Evolutionary conservation across 1,140 invertebrate species (phyloP), one percentile per base, ranked within the genome.

Genomic region (Lepeophtheirus salmonis): DNA sequence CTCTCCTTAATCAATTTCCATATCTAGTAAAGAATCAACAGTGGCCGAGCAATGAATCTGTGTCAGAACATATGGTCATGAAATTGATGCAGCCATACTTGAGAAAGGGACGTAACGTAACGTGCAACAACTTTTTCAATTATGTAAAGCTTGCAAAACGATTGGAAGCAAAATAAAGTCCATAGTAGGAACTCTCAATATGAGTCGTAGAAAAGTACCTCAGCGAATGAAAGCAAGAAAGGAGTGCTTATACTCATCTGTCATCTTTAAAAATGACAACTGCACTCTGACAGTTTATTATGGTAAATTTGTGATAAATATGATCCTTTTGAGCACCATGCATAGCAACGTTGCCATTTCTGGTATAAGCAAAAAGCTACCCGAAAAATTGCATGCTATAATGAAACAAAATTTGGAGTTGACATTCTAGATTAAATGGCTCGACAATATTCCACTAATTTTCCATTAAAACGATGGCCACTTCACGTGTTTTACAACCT

Each of bases 21-120:
- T n/a, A n/a, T n/a, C n/a, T n/a, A n/a, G n/a, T n/a, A n/a, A n/a
- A n/a, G n/a, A n/a, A n/a, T n/a, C n/a, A n/a, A n/a, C n/a, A n/a
- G n/a, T n/a, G n/a, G n/a, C n/a, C n/a, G n/a, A n/a, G n/a, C n/a
- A n/a, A n/a, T n/a, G n/a, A n/a, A n/a, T n/a, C n/a, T n/a, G n/a
- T n/a, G n/a, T n/a, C n/a, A n/a, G n/a, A 63, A 67, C 63, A 25
- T n/a, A 12, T 56, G 22, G 6, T 64, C 30, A 41, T 41, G 30
- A 41, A 41, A 6, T 41, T 41, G 6, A 41, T 41, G 30, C 30
- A 41, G n/a, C 30, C 30, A 10, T 10, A n/a, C n/a, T 41, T 6
- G 30, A 6, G n/a, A 41, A 41, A n/a, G 30, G 30, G n/a, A n/a
- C n/a, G n/a, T n/a, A n/a, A 41, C 30, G 30, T 41, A 41, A 41